These are phyloP conservation scores for Haemorhous mexicanus DNA, from an alignment of 2,113 vertebrate species.

Conservation along the genomic window DNA sequence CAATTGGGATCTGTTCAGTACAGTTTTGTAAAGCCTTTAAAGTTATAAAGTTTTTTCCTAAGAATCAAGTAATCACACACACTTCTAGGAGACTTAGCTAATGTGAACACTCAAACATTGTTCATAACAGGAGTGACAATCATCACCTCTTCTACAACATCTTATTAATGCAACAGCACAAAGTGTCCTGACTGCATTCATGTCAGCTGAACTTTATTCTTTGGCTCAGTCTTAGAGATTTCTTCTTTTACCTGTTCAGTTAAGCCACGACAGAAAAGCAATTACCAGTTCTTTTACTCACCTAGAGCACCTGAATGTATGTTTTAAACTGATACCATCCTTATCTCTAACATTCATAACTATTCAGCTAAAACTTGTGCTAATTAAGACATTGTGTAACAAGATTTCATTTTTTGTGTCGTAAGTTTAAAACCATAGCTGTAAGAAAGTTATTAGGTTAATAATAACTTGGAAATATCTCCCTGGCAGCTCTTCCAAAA, in stretches of 20 bases:
- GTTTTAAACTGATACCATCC: background rate
- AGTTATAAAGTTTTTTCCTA: background rate
- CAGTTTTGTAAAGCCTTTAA: background rate
- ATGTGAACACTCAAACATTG: background rate
- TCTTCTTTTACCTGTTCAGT: background rate
- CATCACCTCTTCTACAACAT: background rate
- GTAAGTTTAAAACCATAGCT: background rate
- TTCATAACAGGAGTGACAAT: too few species aligned
- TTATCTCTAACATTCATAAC: background rate
- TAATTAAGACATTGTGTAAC: background rate
- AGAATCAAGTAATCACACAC: background rate
- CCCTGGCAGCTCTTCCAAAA: background rate
- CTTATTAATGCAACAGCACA: background rate
- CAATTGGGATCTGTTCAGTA: background rate
- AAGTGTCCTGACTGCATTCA: background rate
- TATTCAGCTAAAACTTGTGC: background rate
- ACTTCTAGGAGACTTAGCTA: background rate
- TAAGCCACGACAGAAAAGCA: background rate
- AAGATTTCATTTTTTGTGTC: background rate
- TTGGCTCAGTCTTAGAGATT: background rate
- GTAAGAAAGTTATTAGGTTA: background rate
- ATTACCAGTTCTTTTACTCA: background rate
- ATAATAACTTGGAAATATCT: background rate
- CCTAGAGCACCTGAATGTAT: background rate
- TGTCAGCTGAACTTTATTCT: background rate